Evolutionary conservation across 2,797 vertebrate species (phyloP).

Genomic region (Balearica regulorum): DNA sequence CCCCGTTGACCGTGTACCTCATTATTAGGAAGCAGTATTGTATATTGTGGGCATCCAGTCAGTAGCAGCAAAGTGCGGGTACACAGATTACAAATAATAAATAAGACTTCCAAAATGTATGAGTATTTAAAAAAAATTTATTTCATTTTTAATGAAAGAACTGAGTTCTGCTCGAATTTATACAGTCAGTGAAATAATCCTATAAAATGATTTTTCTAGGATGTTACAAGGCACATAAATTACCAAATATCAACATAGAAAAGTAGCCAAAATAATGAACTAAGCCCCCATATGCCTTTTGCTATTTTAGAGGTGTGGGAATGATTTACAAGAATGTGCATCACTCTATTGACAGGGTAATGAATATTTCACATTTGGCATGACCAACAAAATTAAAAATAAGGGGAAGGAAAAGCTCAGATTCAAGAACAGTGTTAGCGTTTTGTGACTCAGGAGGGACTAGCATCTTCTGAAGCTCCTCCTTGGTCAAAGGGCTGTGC

Average conservation of each 20-base stretch:
- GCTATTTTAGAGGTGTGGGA: constrained; percentile 1
- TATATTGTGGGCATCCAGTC: not conserved
- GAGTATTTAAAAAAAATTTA: constrained; percentile 51
- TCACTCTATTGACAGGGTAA: not conserved
- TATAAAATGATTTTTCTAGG: constrained; percentile 50
- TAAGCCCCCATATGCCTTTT: constrained; percentile 5
- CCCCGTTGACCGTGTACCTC: not conserved
- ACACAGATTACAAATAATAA: not conserved
- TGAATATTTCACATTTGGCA: constrained; percentile 10
- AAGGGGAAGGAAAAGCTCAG: not conserved
- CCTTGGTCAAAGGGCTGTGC: not conserved
- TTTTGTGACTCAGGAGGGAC: not conserved
- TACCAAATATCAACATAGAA: constrained; percentile 59
- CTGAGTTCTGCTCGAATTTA: constrained; percentile 52
- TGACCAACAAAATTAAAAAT: not conserved
- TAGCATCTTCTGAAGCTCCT: not conserved
- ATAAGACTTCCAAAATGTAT: not conserved
- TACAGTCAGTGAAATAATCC: constrained; percentile 57
- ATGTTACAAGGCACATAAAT: constrained; percentile 61
- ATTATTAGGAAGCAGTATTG: not conserved
- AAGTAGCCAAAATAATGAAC: constrained; percentile 51
- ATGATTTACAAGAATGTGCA: not conserved
- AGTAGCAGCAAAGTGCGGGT: not conserved
- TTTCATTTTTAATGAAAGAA: constrained; percentile 52
- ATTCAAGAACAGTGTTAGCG: not conserved